These are phyloP conservation scores for Poicephalus gulielmi DNA, from an alignment of 2,113 vertebrate genomes.

Conservation along the genomic window DNA sequence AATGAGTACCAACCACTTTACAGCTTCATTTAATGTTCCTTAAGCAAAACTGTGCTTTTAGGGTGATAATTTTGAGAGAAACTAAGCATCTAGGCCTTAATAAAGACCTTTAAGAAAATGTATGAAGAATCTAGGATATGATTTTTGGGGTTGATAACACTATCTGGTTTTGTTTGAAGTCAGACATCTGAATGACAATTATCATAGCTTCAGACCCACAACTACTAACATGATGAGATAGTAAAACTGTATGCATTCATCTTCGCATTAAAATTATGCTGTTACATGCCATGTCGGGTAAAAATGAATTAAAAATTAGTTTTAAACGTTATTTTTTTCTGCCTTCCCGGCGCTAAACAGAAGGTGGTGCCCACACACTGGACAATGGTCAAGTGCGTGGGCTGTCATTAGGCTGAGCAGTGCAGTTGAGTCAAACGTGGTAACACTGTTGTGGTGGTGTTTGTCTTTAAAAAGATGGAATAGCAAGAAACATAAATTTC, in stretches of 20 bases:
- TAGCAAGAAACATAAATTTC: not conserved
- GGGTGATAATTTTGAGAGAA: not conserved
- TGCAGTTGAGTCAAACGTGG: accelerated
- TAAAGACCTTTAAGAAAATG: not conserved
- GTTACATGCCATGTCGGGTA: accelerated
- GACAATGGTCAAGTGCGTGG: not conserved
- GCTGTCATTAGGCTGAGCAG: not conserved
- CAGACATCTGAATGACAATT: accelerated
- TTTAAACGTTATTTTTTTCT: accelerated
- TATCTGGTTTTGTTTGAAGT: accelerated
- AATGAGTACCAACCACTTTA: not conserved
- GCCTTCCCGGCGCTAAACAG: not conserved
- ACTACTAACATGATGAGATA: accelerated
- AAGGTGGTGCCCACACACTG: not conserved
- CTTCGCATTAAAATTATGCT: not conserved
- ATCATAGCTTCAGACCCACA: accelerated
- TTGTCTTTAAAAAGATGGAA: no score
- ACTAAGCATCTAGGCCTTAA: not conserved
- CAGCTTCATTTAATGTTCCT: not conserved
- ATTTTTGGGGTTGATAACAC: accelerated
- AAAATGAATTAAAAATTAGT: accelerated
- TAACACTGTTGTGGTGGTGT: not conserved
- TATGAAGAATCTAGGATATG: not conserved
- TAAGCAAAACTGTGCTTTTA: not conserved
- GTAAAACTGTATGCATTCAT: not conserved